Percentiles rank a stretch among this genome's conserved stretches.
phyloP scores from a whole-genome alignment of 2,797 vertebrate genomes.

The Eulemur rubriventer region DNA sequence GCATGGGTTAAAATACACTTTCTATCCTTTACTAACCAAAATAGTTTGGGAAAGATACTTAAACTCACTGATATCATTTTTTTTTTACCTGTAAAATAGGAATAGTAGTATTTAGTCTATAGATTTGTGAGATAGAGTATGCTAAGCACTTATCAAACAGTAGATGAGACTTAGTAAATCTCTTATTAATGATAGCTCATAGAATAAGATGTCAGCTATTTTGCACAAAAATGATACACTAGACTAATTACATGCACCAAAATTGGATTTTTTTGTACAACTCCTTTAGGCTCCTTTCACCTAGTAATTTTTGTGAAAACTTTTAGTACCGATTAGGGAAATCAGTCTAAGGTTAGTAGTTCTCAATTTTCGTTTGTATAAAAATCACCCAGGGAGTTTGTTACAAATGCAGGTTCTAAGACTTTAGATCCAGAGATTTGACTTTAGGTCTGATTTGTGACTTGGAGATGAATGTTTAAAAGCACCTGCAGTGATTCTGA shows the following conservation, averaged over 20 bases:
- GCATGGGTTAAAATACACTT: not conserved
- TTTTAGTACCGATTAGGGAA: not conserved
- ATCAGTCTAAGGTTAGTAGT: not conserved
- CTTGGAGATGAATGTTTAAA: not conserved
- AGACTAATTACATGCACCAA: not conserved
- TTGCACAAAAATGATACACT: not conserved
- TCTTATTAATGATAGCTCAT: not conserved
- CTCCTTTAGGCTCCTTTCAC: not conserved
- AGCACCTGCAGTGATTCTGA: not conserved
- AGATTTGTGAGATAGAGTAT: not conserved
- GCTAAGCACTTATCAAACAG: not conserved
- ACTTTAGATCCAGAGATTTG: not conserved
- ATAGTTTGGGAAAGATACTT: not conserved
- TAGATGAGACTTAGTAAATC: not conserved
- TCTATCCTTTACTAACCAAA: not conserved
- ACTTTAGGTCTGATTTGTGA: not conserved
- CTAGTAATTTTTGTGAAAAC: not conserved
- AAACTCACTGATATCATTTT: not conserved
- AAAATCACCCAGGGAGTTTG: not conserved
- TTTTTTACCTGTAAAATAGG: not conserved
- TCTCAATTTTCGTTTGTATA: not conserved
- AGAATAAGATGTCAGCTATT: not conserved
- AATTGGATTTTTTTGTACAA: not conserved
- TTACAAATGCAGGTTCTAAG: not conserved
- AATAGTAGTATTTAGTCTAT: not conserved